Conservation (phyloP, 2,888 invertebrate species). For the Hyles lineata region DNA sequence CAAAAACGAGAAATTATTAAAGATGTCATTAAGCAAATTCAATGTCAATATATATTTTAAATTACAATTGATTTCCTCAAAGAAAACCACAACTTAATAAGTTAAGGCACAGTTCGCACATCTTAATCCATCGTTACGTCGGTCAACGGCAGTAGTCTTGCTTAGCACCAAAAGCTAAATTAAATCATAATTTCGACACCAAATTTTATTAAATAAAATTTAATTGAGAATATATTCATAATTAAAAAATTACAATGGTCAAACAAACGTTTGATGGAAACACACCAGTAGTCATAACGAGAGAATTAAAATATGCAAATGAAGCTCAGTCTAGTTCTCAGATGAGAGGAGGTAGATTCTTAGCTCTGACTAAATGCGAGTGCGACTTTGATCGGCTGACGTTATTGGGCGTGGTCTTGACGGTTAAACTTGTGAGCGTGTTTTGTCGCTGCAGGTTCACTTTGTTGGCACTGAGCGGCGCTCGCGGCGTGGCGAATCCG, state of each 20-base stretch:
- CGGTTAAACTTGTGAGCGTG: slow-evolving; percentile 53
- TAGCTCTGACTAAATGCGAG: slow-evolving; percentile 65
- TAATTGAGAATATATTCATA: no score
- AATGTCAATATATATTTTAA: slow-evolving; percentile 24
- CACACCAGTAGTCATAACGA: neutral
- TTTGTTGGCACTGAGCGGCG: slow-evolving; percentile 72
- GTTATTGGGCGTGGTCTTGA: slow-evolving; percentile 66
- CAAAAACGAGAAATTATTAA: slow-evolving; percentile 13
- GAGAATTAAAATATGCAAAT: slow-evolving; percentile 30
- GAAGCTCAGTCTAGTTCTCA: slow-evolving; percentile 43
- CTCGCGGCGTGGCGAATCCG: slow-evolving; percentile 74
- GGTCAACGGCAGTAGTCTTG: neutral
- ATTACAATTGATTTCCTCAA: slow-evolving; percentile 23
- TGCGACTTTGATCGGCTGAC: slow-evolving; percentile 75
- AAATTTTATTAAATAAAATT: no score
- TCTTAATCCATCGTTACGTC: slow-evolving; percentile 13
- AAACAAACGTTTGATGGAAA: neutral
- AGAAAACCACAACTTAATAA: slow-evolving; percentile 20
- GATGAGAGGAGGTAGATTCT: slow-evolving; percentile 73
- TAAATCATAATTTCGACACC: neutral
- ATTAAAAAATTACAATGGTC: neutral
- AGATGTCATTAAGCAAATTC: slow-evolving; percentile 20
- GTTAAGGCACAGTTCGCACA: slow-evolving; percentile 23
- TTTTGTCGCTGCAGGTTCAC: slow-evolving; percentile 66
- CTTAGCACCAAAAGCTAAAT: neutral